These are phyloP conservation scores for Pluvialis apricaria DNA, from an alignment of 2,113 vertebrate genomes.

Conservation along the genomic window DNA sequence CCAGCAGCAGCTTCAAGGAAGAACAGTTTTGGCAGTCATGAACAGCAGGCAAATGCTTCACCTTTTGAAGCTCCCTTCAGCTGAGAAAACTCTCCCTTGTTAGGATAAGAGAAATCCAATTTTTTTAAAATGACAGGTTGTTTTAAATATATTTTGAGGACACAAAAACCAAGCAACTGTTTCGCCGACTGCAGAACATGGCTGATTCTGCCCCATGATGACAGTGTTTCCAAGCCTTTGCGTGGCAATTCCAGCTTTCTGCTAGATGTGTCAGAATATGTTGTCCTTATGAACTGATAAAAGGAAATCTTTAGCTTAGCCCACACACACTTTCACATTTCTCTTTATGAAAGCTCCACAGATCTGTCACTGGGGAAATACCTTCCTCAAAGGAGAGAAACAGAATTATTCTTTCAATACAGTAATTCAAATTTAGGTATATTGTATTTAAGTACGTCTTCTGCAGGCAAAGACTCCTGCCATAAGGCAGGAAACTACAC, in stretches of 20 bases:
- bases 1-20: not conserved
- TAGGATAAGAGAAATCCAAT: not conserved
- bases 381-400: not conserved
- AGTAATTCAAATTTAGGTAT: not conserved
- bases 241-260: not conserved
- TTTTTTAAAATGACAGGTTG: not conserved
- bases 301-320: not conserved
- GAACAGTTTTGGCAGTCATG: not conserved
- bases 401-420: not conserved
- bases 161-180: not conserved
- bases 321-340: not conserved
- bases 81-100: slow-evolving; percentile 16
- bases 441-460: not conserved
- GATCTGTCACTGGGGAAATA: not conserved
- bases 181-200: not conserved
- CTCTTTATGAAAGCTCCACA: not conserved
- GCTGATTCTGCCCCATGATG: not conserved
- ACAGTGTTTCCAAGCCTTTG: not conserved
- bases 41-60: not conserved
- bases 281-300: not conserved
- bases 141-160: not conserved
- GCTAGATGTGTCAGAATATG: not conserved
- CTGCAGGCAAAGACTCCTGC: not conserved
- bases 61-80: slow-evolving; percentile 3
- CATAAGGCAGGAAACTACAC: not conserved